Evolutionary conservation across 1,140 invertebrate genomes (phyloP).

Genomic region (Telenomus remus): DNA sequence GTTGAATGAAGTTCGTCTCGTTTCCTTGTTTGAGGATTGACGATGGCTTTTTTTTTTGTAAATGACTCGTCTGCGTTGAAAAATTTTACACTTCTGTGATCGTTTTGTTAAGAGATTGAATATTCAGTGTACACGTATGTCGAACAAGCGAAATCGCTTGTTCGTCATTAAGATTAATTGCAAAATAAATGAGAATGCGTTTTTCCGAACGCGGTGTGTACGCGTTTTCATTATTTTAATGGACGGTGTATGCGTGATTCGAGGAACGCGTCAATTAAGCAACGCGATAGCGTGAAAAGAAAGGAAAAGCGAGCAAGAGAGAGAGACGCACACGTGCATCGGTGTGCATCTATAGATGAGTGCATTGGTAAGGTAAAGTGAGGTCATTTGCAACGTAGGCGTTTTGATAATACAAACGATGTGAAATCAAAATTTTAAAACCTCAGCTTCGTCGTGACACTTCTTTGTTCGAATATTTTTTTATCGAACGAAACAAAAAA

Average conservation of each 20-base stretch:
- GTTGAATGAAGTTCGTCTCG: no score
- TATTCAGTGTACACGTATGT: neutral
- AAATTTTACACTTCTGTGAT: no score
- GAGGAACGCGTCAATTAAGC: constrained; percentile 46
- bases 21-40: no score
- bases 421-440: no score
- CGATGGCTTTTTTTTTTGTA: no score
- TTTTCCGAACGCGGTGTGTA: no score
- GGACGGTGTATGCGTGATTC: constrained; percentile 45
- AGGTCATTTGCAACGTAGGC: constrained; percentile 21
- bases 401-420: no score
- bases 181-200: constrained; percentile 38
- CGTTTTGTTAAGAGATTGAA: neutral
- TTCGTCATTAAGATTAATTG: constrained; percentile 46
- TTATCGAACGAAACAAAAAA: no score
- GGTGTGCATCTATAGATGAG: constrained; percentile 9
- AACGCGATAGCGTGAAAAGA: constrained; percentile 47
- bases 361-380: constrained; percentile 15
- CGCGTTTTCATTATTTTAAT: constrained; percentile 44
- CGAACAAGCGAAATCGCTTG: constrained; percentile 21
- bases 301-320: constrained; percentile 35
- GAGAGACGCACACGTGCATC: constrained; percentile 20
- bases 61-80: no score
- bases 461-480: no score
- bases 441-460: no score